Evolutionary conservation across 2,113 vertebrate genomes (phyloP).

Genomic region (Hippopotamus amphibius): DNA sequence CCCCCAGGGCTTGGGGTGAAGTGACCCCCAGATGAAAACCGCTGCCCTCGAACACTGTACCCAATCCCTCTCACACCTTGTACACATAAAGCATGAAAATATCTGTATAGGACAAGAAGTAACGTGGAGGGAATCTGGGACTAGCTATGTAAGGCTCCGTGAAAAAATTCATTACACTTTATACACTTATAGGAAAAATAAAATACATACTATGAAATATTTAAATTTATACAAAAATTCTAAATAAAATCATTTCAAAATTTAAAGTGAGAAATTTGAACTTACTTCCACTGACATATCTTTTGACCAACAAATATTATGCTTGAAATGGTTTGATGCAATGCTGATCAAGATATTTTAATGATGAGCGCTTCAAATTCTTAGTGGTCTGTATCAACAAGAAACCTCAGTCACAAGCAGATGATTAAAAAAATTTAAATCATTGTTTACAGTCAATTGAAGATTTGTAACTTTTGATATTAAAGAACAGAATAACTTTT

Average conservation of each 20-base stretch:
- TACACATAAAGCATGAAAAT: not conserved
- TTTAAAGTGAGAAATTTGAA: slow-evolving; percentile 49
- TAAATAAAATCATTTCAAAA: slow-evolving; percentile 32
- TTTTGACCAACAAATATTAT: not conserved
- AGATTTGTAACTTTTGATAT: not conserved
- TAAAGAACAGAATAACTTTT: not conserved
- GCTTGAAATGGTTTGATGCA: not conserved
- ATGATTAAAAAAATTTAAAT: not conserved
- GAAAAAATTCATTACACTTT: not conserved
- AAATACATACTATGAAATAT: not conserved
- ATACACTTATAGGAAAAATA: not conserved
- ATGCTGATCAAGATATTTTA: not conserved
- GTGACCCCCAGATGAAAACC: not conserved
- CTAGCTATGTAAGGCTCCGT: not conserved
- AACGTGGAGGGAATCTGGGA: not conserved
- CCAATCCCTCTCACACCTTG: not conserved
- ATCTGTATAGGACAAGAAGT: not conserved
- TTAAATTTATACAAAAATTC: not conserved
- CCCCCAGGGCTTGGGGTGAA: not conserved
- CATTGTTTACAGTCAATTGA: not conserved
- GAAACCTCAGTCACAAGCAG: not conserved
- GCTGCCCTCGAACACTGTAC: not conserved
- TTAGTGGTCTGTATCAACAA: not conserved
- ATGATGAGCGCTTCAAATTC: not conserved
- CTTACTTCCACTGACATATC: not conserved